phyloP scores from a whole-genome alignment of 2,888 invertebrate species.

The Melieria picta region DNA sequence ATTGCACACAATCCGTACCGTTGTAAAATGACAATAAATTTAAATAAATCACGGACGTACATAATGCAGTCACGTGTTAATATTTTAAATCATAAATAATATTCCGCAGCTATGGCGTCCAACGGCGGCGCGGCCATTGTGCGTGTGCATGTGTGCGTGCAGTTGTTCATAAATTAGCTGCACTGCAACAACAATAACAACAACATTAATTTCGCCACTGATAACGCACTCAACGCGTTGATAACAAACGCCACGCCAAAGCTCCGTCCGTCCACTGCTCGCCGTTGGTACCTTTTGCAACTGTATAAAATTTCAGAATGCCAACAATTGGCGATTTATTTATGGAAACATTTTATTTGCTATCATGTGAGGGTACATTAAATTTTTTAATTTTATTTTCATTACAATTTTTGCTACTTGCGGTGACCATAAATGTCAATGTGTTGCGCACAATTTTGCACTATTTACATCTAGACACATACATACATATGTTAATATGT shows the following conservation, averaged over 20 bases:
- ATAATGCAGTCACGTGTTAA: slow-evolving; percentile 43
- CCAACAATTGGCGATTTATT: too few species aligned
- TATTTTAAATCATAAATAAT: slow-evolving; percentile 41
- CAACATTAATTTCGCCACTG: slow-evolving; percentile 14
- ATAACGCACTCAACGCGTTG: slow-evolving; percentile 14
- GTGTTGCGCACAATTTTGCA: slow-evolving; percentile 10
- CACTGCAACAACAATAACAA: slow-evolving; percentile 19
- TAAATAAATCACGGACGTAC: slow-evolving; percentile 39
- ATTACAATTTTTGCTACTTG: neutral
- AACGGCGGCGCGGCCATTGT: slow-evolving; percentile 4
- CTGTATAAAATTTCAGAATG: too few species aligned
- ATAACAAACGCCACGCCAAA: too few species aligned
- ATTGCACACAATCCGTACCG: slow-evolving; percentile 15
- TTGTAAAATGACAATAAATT: slow-evolving; percentile 35
- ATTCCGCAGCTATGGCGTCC: slow-evolving; percentile 24
- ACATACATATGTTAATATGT: neutral
- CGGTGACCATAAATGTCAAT: slow-evolving; percentile 27
- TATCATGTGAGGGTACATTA: too few species aligned
- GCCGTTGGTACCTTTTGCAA: too few species aligned
- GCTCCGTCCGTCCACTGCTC: neutral
- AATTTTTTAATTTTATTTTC: too few species aligned
- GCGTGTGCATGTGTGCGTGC: slow-evolving; percentile 12
- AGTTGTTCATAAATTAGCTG: slow-evolving; percentile 22
- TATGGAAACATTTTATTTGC: too few species aligned
- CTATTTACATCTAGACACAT: neutral